Evolutionary conservation across 1,140 invertebrate genomes (phyloP).

Genomic region (Acyrthosiphon pisum): DNA sequence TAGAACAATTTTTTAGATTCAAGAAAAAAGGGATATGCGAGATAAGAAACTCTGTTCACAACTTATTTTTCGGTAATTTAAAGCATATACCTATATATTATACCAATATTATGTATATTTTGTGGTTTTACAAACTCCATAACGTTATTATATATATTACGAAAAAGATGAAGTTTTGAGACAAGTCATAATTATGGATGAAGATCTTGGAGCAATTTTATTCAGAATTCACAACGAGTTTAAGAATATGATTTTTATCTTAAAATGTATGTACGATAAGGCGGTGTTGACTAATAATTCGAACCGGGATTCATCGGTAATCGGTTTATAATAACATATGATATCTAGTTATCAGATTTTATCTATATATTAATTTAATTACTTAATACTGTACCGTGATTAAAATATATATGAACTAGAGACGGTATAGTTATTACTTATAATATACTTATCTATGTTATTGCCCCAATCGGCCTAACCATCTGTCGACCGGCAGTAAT

Average conservation of each 20-base stretch:
- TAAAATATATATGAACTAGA: neutral
- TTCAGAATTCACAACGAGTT: neutral
- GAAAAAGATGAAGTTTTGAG: slow-evolving; percentile 26
- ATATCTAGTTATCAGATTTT: neutral
- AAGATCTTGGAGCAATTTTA: slow-evolving; percentile 5
- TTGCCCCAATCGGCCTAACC: neutral
- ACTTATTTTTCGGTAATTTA: slow-evolving; percentile 20
- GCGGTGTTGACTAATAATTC: neutral
- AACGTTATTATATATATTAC: neutral
- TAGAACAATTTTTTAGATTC: neutral
- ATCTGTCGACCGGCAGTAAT: neutral
- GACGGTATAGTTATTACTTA: too few relatives aligned
- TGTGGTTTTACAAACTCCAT: neutral
- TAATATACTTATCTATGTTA: neutral
- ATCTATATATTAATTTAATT: neutral
- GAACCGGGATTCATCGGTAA: neutral
- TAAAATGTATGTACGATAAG: neutral
- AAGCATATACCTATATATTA: neutral
- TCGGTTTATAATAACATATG: neutral
- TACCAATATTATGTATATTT: neutral
- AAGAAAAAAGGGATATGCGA: neutral
- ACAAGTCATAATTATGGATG: neutral
- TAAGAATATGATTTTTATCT: neutral
- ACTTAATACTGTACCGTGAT: neutral
- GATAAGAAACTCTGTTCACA: neutral